A percentile compares a stretch with the other conserved stretches of the same genome.
These are phyloP conservation scores for Nannospalax galili DNA, from an alignment of 2,113 vertebrate genomes.

Conservation along the genomic window DNA sequence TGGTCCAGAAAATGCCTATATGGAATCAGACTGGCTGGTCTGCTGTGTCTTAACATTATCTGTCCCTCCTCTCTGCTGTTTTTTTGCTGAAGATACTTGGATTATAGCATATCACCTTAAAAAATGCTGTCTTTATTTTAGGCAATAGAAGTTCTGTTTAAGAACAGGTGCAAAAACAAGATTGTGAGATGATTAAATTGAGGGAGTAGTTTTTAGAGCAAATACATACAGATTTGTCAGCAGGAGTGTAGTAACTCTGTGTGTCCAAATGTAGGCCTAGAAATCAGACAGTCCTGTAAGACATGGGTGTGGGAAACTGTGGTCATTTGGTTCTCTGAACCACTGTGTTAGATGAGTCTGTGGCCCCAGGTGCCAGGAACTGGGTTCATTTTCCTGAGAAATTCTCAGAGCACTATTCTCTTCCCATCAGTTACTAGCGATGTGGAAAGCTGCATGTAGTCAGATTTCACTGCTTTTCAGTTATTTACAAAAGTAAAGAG, in stretches of 20 bases:
- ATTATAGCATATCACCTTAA: background rate
- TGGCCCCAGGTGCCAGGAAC: background rate
- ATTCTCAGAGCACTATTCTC: background rate
- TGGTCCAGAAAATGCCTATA: background rate
- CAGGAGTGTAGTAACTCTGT: rapidly evolving
- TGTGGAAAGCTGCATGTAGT: background rate
- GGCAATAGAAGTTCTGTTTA: background rate
- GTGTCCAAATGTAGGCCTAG: background rate
- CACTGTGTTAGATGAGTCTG: background rate
- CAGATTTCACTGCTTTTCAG: constrained; percentile 67
- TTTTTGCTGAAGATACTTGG: background rate
- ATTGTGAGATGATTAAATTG: no score
- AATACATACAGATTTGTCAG: background rate
- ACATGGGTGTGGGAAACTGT: rapidly evolving
- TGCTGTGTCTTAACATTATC: background rate
- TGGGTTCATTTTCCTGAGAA: constrained; percentile 52
- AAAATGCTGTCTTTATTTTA: no score
- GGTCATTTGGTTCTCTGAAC: background rate
- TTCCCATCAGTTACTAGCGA: background rate
- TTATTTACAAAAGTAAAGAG: constrained; percentile 59
- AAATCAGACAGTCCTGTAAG: background rate
- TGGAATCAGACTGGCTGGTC: rapidly evolving
- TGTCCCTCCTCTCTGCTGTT: no score
- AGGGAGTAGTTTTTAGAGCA: background rate
- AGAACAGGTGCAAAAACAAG: background rate